Evolutionary conservation across 2,113 vertebrate genomes (phyloP), one percentile per base, ranked within the genome.

Genomic region (Chaenogobius annularis): DNA sequence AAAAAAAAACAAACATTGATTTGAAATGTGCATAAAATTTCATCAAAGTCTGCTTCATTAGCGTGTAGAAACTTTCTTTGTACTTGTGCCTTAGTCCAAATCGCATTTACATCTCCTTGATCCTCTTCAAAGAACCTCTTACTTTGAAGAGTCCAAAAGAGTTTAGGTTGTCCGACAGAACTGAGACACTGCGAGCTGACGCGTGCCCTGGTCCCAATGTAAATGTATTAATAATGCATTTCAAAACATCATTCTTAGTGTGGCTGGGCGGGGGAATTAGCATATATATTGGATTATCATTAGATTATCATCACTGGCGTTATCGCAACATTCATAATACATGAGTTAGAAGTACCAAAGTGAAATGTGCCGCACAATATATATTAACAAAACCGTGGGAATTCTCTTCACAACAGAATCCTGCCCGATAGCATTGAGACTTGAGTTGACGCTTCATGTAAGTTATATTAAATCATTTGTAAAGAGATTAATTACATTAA

Each of bases 201-300:
- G 85, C 75, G 69, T 77, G 66, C 76, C 73, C 69, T 79, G 77
- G 71, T 76, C 14, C n/a, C 56, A 66, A 70, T 58, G 46, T 72
- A 78, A 78, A 44, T 48, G 66, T 64, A 83, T 90, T 83, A 89
- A 89, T 88, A 87, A 88, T 90, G 77, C 73, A 89, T 82, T 74
- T 73, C 0, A 12, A 66, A 75, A 70, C 66, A 77, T 79, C 70
- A 68, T 86, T 78, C 77, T 81, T 76, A 86, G 80, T 83, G 80
- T 37, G 10, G 73, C 73, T 70, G 22, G 62, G 69, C 67, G 63
- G 70, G 67, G 61, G 62, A 83, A 89, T 90, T 84, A 86, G 82
- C 86, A 86, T 88, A 72, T 69, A 87, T 85, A 90, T 87, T 82
- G 73, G 68, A 72, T 84, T 80, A 85, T 75, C 73, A 69, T 87